Evolutionary conservation across 2,113 vertebrate genomes (phyloP), one percentile per base, ranked within the genome.

Genomic region (Phoenicopterus ruber): DNA sequence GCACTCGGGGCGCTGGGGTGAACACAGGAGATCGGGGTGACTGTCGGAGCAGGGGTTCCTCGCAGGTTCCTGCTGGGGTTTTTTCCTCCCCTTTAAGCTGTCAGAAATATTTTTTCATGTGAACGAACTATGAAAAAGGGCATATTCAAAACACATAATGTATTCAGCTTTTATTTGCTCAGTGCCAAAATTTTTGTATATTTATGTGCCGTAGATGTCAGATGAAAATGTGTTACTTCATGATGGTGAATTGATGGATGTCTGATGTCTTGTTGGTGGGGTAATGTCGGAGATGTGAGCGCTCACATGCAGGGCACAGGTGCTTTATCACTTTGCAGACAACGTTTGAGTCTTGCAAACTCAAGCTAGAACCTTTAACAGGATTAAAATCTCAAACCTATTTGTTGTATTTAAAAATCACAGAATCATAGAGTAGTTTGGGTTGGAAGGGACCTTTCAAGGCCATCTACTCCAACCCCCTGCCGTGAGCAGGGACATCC

Each of bases 1-100:
- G 36, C 8, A 6, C 44, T 58, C 0, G 2, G 42, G 46, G 34
- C 0, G 1, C 2, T 17, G 55, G 57, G 36, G 20, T 12, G 26
- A 40, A 11, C 9, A 5, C 6, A 7, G 14, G 20, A 29, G 26
- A 32, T n/a, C 10, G 18, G 31, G 16, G 57, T 44, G 28, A 16
- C 26, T 32, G 38, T 24, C 1, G 3, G 34, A 46, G 38, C 8
- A 42, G 31, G 29, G 26, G 21, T 31, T 67, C 29, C 47, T 62
- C 2, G 3, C 61, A 57, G 36, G 14, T 80, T 80, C n/a, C 38
- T 74, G 1, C 28, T 50, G 44, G 15, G 44, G 15, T 34, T 79
- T 42, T 47, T 42, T 47, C 46, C 7, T 25, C 21, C n/a, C 20
- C 16, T 49, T 84, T 66, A 61, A 55, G 17, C 40, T 61, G 34